phyloP scores from a whole-genome alignment of 2,797 vertebrate species.

The Molossus alvarezi region DNA sequence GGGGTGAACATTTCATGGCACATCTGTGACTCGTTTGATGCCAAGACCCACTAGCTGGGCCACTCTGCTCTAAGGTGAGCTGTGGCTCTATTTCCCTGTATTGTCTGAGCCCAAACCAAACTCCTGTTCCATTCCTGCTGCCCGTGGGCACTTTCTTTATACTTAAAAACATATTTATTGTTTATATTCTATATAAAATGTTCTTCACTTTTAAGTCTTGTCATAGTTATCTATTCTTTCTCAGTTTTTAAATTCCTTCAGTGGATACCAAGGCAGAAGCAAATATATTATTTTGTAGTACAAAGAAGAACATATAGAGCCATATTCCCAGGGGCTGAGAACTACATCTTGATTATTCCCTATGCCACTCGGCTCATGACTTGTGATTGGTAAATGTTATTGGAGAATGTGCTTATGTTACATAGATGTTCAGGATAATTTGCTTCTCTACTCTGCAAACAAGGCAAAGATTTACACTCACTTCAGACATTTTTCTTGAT shows the following conservation, averaged over 20 bases:
- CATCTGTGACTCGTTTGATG: background rate
- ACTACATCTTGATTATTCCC: background rate
- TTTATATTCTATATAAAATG: slow-evolving; percentile 24
- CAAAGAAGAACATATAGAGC: slow-evolving; percentile 34
- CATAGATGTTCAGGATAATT: background rate
- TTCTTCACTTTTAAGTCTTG: slow-evolving; percentile 10
- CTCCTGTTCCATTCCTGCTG: background rate
- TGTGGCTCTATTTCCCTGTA: background rate
- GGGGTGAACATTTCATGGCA: background rate
- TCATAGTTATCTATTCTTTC: background rate
- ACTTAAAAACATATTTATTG: background rate
- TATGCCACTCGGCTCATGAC: background rate
- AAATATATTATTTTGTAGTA: background rate
- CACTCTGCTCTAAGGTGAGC: slow-evolving; percentile 41
- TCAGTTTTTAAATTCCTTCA: background rate
- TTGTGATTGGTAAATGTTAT: background rate
- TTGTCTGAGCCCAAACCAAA: background rate
- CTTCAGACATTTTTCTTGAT: background rate
- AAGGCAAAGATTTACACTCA: background rate
- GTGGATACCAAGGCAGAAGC: background rate
- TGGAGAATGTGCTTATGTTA: background rate
- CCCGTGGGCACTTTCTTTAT: background rate
- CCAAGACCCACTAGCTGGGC: background rate
- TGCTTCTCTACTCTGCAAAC: background rate
- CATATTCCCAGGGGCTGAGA: slow-evolving; percentile 4